phyloP scores from a whole-genome alignment of 53 echinoderm and acorn worm species.

The Zoroaster sp. region DNA sequence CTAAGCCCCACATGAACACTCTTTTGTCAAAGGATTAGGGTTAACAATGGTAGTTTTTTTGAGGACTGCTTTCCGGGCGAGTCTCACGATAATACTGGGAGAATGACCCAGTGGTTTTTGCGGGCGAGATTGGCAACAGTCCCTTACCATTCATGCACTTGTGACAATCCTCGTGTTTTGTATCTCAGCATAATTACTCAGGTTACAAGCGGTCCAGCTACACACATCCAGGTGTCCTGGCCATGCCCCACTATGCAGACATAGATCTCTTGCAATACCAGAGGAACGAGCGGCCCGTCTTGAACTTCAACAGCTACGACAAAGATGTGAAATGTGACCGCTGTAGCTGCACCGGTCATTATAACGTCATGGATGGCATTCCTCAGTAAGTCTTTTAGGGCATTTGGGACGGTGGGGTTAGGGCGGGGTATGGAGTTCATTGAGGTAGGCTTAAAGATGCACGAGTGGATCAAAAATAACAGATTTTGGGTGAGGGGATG shows the following conservation, averaged over 20 bases:
- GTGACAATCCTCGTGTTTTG: too few species aligned
- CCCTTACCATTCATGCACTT: too few species aligned
- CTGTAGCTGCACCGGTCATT: constrained; percentile 68
- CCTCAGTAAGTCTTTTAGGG: constrained; percentile 75
- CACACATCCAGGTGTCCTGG: constrained; percentile 68
- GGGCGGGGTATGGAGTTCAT: neutral
- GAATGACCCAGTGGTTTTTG: too few species aligned
- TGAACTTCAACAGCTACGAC: constrained; percentile 81
- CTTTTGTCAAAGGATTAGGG: too few species aligned
- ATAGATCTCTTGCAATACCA: constrained; percentile 65
- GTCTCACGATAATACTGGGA: too few species aligned
- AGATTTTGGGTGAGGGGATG: too few species aligned
- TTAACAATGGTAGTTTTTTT: too few species aligned
- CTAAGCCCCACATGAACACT: too few species aligned
- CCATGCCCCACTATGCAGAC: constrained; percentile 79
- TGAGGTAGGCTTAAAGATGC: neutral
- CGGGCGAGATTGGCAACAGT: too few species aligned
- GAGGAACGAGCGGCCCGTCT: constrained; percentile 64
- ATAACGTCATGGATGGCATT: constrained; percentile 81
- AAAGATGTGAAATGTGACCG: constrained; percentile 65
- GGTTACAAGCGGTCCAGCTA: constrained; percentile 68
- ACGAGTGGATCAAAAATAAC: too few species aligned
- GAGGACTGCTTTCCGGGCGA: too few species aligned
- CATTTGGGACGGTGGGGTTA: neutral
- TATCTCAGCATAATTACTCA: constrained; percentile 66